Evolutionary conservation across 2,888 invertebrate species (phyloP).

Genomic region (Limnephilus lunatus): DNA sequence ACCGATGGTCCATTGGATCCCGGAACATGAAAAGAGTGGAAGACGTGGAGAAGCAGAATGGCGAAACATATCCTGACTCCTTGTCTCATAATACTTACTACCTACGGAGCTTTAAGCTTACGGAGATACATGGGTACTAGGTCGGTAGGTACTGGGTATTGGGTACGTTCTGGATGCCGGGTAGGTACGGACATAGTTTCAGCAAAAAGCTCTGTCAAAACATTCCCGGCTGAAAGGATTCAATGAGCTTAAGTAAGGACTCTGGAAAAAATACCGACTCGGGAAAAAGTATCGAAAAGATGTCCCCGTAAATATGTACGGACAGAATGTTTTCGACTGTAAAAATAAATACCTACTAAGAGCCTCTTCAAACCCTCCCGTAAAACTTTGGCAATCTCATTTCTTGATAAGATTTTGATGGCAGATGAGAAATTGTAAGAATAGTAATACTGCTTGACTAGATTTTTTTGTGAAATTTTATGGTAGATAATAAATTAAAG

Average conservation of each 20-base stretch:
- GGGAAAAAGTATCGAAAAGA: constrained; percentile 44
- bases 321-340: constrained; percentile 28
- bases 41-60: constrained; percentile 18
- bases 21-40: constrained; percentile 28
- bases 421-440: background rate
- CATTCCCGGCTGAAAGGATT: constrained; percentile 49
- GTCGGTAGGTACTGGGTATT: background rate
- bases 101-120: constrained; percentile 32
- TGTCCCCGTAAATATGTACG: constrained; percentile 42
- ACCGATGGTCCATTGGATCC: constrained; percentile 37
- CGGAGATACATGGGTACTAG: background rate
- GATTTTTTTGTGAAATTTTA: background rate
- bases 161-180: background rate
- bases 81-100: constrained; percentile 30
- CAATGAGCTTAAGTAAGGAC: constrained; percentile 48
- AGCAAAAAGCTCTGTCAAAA: constrained; percentile 49
- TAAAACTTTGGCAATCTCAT: background rate
- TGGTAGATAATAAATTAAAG: no score
- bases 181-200: constrained; percentile 27
- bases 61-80: constrained; percentile 45
- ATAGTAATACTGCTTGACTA: background rate
- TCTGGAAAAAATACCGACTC: constrained; percentile 41
- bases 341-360: constrained; percentile 11
- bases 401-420: background rate
- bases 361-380: background rate